These are phyloP conservation scores for Oreonectes daqikongensis DNA, from an alignment of 2,797 vertebrate species.

Conservation along the genomic window DNA sequence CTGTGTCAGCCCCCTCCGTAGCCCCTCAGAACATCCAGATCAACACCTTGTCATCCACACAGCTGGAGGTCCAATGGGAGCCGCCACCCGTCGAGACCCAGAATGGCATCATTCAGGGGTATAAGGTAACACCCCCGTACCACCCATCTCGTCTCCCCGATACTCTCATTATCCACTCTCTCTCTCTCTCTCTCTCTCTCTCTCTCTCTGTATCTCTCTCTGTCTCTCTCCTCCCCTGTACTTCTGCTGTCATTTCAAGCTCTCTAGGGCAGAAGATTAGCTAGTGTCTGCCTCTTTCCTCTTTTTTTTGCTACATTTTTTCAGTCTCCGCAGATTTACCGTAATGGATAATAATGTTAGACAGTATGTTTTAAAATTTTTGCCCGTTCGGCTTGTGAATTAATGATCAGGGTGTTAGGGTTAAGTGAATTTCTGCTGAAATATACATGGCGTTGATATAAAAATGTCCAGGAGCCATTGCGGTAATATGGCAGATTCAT, in stretches of 20 bases:
- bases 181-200: neutral
- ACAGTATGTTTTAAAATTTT: slow-evolving; percentile 45
- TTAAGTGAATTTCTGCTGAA: slow-evolving; percentile 51
- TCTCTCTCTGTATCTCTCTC: neutral
- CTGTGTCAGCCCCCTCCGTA: slow-evolving; percentile 84
- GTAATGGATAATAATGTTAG: slow-evolving; percentile 35
- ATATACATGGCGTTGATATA: slow-evolving; percentile 42
- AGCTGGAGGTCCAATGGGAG: slow-evolving; percentile 92
- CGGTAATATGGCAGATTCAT: slow-evolving; percentile 25
- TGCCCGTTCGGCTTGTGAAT: slow-evolving; percentile 36
- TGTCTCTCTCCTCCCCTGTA: neutral
- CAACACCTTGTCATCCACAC: slow-evolving; percentile 82
- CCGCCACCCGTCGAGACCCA: slow-evolving; percentile 90
- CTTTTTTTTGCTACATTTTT: slow-evolving; percentile 9
- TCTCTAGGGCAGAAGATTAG: slow-evolving; percentile 8
- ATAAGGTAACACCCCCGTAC: slow-evolving; percentile 50
- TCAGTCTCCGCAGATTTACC: slow-evolving; percentile 26
- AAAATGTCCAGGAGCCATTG: slow-evolving; percentile 21
- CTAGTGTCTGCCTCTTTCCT: neutral
- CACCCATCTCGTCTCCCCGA: neutral
- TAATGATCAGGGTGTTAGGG: slow-evolving; percentile 42
- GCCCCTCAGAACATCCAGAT: slow-evolving; percentile 89
- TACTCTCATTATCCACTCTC: neutral
- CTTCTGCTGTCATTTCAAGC: neutral
- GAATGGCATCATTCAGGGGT: slow-evolving; percentile 94